These are phyloP conservation scores for Antheraea assamensis DNA, from an alignment of 2,888 invertebrate genomes.

Conservation along the genomic window DNA sequence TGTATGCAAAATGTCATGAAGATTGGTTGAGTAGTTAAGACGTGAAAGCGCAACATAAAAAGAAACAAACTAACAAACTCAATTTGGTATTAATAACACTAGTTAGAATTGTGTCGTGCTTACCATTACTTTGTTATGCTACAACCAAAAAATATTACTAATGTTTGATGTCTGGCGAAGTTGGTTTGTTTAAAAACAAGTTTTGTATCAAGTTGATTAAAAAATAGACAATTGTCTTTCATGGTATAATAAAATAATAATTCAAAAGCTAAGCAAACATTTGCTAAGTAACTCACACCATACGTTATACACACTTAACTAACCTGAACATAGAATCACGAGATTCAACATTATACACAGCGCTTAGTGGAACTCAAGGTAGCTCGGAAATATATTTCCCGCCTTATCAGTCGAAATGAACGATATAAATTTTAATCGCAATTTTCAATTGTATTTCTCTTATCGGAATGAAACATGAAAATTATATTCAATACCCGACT, in stretches of 20 bases:
- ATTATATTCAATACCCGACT: neutral
- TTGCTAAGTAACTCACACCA: neutral
- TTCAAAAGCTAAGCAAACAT: neutral
- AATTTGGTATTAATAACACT: too few relatives aligned
- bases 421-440: constrained; percentile 56
- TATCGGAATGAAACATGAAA: constrained; percentile 45
- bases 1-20: too few relatives aligned
- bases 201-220: too few relatives aligned
- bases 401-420: constrained; percentile 46
- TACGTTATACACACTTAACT: constrained; percentile 23
- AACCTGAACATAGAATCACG: constrained; percentile 43
- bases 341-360: constrained; percentile 49
- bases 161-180: too few relatives aligned
- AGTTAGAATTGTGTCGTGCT: too few relatives aligned
- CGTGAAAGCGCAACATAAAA: too few relatives aligned
- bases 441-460: constrained; percentile 67
- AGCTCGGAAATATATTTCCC: constrained; percentile 40
- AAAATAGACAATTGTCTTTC: neutral
- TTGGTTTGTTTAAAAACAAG: too few relatives aligned
- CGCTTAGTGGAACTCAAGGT: constrained; percentile 39
- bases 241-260: neutral
- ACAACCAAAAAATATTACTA: too few relatives aligned
- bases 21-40: too few relatives aligned
- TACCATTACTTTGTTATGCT: too few relatives aligned
- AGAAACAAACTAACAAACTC: too few relatives aligned